These are phyloP conservation scores for Thyatira batis DNA, from an alignment of 2,888 invertebrate species.

Conservation along the genomic window DNA sequence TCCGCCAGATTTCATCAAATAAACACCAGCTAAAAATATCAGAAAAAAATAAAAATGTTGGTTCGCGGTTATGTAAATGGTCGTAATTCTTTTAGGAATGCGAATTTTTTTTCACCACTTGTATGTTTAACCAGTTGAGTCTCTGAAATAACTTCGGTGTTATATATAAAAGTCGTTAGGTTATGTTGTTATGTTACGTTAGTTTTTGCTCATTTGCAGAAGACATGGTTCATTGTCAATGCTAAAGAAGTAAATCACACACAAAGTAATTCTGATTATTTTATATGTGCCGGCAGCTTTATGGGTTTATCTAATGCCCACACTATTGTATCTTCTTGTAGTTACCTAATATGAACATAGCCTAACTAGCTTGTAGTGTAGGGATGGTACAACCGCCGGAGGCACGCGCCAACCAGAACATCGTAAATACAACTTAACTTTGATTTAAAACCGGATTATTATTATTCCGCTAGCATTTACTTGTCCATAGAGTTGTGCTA, in stretches of 20 bases:
- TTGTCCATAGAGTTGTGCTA: constrained; percentile 26
- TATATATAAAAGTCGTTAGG: neutral
- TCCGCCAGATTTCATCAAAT: constrained; percentile 25
- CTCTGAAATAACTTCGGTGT: constrained; percentile 32
- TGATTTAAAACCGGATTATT: constrained; percentile 50
- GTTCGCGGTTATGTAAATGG: constrained; percentile 21
- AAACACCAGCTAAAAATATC: constrained; percentile 29
- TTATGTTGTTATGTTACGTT: neutral
- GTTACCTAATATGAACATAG: neutral
- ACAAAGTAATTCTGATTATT: no score
- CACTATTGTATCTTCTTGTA: neutral
- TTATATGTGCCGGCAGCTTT: no score
- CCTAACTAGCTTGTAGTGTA: neutral
- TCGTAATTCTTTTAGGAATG: constrained; percentile 44
- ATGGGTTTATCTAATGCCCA: neutral
- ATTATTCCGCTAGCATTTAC: constrained; percentile 25
- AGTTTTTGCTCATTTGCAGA: no score
- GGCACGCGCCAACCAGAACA: constrained; percentile 22
- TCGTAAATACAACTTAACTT: constrained; percentile 50
- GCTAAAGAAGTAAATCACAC: no score
- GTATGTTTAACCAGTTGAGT: constrained; percentile 23
- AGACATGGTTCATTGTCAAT: no score
- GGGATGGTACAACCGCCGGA: constrained; percentile 9
- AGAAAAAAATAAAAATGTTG: constrained; percentile 15
- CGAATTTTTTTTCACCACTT: constrained; percentile 37